These are phyloP conservation scores for Crioceris asparagi DNA, from an alignment of 2,888 invertebrate species.

Conservation along the genomic window DNA sequence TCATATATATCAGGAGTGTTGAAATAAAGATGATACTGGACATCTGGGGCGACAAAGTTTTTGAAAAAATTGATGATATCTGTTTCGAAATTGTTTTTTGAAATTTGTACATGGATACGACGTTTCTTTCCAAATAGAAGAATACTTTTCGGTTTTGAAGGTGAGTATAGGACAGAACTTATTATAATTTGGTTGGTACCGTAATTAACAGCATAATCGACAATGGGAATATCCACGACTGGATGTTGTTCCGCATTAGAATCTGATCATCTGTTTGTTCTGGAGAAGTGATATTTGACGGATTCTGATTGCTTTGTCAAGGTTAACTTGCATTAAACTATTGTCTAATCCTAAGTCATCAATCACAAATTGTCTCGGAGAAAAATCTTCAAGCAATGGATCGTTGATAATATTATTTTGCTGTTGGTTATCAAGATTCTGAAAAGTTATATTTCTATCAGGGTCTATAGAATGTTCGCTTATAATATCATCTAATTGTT, in stretches of 20 bases:
- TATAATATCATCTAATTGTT: conserved; percentile 1
- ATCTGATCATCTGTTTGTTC: not conserved
- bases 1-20: conserved; percentile 10
- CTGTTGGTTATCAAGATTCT: no score
- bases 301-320: not conserved
- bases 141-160: conserved; percentile 8
- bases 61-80: conserved; percentile 13
- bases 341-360: no score
- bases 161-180: conserved; percentile 7
- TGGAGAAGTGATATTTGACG: not conserved
- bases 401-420: no score
- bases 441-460: not conserved
- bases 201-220: conserved; percentile 11
- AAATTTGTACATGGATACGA: conserved; percentile 12
- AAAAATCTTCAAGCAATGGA: no score
- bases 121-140: conserved; percentile 11
- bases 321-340: conserved; percentile 2
- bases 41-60: conserved; percentile 10
- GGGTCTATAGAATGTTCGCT: not conserved
- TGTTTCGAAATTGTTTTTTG: conserved; percentile 12
- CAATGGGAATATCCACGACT: conserved; percentile 8
- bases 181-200: conserved; percentile 15
- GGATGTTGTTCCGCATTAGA: conserved; percentile 11
- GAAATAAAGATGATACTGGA: conserved; percentile 12
- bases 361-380: no score